phyloP scores from a whole-genome alignment of 2,797 vertebrate species.

The Pseudochaenichthys georgianus region DNA sequence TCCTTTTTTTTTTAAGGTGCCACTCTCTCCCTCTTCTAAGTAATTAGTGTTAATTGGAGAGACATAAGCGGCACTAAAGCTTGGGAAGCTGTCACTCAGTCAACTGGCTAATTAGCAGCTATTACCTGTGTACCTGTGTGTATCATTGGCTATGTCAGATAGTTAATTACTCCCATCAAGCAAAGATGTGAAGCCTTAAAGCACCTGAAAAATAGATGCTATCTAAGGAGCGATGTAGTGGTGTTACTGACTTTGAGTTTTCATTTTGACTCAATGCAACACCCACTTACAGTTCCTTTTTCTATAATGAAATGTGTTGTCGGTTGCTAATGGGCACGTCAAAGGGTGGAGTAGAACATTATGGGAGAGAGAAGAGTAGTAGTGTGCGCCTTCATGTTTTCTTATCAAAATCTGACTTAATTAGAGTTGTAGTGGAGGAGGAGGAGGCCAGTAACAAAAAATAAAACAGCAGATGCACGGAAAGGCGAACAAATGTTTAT shows the following conservation, averaged over 20 bases:
- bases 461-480: not conserved
- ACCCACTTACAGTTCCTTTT: conserved; percentile 11
- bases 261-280: conserved; percentile 12
- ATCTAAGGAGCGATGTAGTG: conserved; percentile 28
- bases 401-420: not conserved
- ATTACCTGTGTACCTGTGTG: conserved; percentile 81
- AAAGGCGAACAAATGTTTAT: not conserved
- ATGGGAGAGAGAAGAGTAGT: not conserved
- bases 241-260: conserved; percentile 17
- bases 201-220: conserved; percentile 31
- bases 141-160: conserved; percentile 67
- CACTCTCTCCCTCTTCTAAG: conserved; percentile 29
- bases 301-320: not conserved
- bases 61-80: conserved; percentile 55
- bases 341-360: not conserved
- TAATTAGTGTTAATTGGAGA: conserved; percentile 72
- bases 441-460: not conserved
- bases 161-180: conserved; percentile 73
- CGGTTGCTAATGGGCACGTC: conserved; percentile 6
- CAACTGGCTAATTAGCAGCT: conserved; percentile 69
- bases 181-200: conserved; percentile 53
- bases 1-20: conserved; percentile 27
- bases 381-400: not conserved
- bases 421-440: not conserved
- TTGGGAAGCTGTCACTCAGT: conserved; percentile 71